Evolutionary conservation across 2,888 invertebrate genomes (phyloP).

Genomic region (Lycocerus yunnanus): DNA sequence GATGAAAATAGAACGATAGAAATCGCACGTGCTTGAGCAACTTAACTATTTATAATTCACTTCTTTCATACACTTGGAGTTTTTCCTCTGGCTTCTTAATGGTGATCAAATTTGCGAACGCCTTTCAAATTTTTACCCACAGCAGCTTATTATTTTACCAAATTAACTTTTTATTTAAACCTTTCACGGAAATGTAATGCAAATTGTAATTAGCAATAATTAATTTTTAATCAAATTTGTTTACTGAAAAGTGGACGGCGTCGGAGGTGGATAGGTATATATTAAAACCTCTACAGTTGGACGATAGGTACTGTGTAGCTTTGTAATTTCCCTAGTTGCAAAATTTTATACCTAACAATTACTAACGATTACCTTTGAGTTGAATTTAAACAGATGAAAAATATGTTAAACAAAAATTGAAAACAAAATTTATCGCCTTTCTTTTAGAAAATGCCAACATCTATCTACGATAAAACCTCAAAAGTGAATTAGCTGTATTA

Average conservation of each 20-base stretch:
- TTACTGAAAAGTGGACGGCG: not conserved
- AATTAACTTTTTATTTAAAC: not conserved
- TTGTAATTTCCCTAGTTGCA: not conserved
- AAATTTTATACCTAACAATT: not conserved
- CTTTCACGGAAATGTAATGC: not conserved
- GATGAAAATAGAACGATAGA: slow-evolving; percentile 35
- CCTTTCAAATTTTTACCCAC: not conserved
- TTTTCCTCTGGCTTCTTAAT: slow-evolving; percentile 15
- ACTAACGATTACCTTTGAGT: not conserved
- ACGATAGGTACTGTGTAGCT: not conserved
- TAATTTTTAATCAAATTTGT: not conserved
- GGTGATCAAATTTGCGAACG: slow-evolving; percentile 16
- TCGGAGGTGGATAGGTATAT: not conserved
- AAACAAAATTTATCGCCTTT: not conserved
- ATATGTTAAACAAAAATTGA: not conserved
- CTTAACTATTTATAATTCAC: slow-evolving; percentile 38
- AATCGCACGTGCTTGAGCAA: slow-evolving; percentile 36
- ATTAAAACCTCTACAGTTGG: not conserved
- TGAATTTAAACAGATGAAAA: not conserved
- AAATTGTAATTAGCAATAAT: not conserved
- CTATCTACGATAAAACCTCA: not conserved
- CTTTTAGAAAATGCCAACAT: not conserved
- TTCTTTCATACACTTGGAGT: slow-evolving; percentile 20
- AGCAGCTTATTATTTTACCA: not conserved
- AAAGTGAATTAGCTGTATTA: not conserved